Conservation (phyloP, 1,140 invertebrate genomes). For the Pomacea maculata region DNA sequence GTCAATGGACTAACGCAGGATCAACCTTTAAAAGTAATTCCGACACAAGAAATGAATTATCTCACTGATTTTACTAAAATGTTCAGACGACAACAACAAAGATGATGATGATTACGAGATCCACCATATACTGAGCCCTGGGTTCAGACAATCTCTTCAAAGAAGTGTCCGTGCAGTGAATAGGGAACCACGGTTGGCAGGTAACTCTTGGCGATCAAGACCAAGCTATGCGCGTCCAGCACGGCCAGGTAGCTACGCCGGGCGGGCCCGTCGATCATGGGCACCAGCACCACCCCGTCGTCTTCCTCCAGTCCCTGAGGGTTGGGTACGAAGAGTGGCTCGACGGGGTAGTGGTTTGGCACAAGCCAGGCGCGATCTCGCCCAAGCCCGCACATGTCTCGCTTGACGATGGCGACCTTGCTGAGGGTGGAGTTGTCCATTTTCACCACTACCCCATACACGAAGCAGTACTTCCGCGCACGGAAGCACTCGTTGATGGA, state of each 20-base stretch:
- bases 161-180: constrained; percentile 56
- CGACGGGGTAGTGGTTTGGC: constrained; percentile 48
- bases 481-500: constrained; percentile 56
- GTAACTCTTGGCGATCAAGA: constrained; percentile 34
- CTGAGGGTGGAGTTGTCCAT: constrained; percentile 42
- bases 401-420: constrained; percentile 54
- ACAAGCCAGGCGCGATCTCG: constrained; percentile 42
- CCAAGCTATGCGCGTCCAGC: constrained; percentile 50
- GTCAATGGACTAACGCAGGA: background rate
- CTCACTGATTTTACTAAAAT: background rate
- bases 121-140: too few species aligned
- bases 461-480: constrained; percentile 48
- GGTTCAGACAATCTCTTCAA: constrained; percentile 35
- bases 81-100: background rate
- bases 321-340: constrained; percentile 52
- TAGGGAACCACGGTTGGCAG: constrained; percentile 54
- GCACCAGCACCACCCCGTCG: constrained; percentile 53
- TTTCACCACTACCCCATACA: constrained; percentile 56
- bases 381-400: constrained; percentile 49
- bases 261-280: constrained; percentile 47
- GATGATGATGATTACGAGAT: background rate
- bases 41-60: background rate
- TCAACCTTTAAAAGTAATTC: background rate
- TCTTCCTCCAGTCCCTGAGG: constrained; percentile 46
- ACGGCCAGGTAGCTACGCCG: constrained; percentile 45